Evolutionary conservation across 2,888 invertebrate genomes (phyloP).

Genomic region (Lottia scabra): DNA sequence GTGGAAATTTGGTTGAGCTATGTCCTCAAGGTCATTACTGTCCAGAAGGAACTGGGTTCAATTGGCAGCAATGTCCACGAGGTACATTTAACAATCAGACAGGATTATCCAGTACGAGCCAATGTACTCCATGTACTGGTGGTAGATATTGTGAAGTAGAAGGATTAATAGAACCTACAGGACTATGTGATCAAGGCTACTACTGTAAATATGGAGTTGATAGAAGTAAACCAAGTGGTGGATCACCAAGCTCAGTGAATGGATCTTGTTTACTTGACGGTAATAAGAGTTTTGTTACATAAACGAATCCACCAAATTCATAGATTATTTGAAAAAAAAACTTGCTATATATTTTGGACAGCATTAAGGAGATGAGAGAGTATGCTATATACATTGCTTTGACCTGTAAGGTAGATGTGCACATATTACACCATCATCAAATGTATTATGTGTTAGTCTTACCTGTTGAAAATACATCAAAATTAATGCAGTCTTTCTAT

Average conservation of each 20-base stretch:
- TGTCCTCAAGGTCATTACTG: slow-evolving; percentile 65
- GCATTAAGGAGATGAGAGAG: too few relatives aligned
- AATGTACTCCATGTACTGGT: slow-evolving; percentile 62
- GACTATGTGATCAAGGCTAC: slow-evolving; percentile 57
- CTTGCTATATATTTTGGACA: too few relatives aligned
- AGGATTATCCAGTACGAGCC: slow-evolving; percentile 41
- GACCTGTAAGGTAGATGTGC: too few relatives aligned
- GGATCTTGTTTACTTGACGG: slow-evolving; percentile 42
- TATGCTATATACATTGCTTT: too few relatives aligned
- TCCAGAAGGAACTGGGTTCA: slow-evolving; percentile 58
- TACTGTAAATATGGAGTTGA: slow-evolving; percentile 65
- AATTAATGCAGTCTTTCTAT: too few relatives aligned
- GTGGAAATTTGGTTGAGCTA: slow-evolving; percentile 47
- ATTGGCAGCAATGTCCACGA: slow-evolving; percentile 60
- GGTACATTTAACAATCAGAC: slow-evolving; percentile 66
- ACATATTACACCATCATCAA: too few relatives aligned
- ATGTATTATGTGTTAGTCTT: too few relatives aligned
- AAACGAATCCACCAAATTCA: too few relatives aligned
- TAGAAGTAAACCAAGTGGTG: slow-evolving; percentile 49
- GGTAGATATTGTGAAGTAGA: slow-evolving; percentile 59
- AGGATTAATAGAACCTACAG: slow-evolving; percentile 39
- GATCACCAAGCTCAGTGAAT: slow-evolving; percentile 31
- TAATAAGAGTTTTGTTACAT: background rate
- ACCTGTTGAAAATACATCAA: too few relatives aligned
- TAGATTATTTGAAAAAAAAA: too few relatives aligned